These are phyloP conservation scores for Salvator merianae DNA, from an alignment of 2,113 vertebrate species.

Conservation along the genomic window DNA sequence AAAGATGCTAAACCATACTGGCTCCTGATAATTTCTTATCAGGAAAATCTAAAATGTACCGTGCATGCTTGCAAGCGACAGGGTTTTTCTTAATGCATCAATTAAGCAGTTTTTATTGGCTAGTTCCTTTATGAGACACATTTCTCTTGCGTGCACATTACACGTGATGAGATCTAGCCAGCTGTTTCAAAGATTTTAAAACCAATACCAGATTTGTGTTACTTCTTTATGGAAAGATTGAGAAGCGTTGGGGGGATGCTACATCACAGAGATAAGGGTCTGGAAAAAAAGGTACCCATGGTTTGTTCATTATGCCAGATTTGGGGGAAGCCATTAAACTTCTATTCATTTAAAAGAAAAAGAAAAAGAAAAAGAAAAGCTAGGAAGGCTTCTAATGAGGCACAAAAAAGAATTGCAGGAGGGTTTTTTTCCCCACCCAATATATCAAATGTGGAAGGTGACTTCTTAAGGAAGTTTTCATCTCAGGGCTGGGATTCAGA, in stretches of 20 bases:
- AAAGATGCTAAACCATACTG: too few species aligned
- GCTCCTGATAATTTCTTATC: too few species aligned
- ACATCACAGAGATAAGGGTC: background rate
- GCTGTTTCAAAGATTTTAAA: background rate
- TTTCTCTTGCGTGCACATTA: accelerated
- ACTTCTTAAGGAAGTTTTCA: background rate
- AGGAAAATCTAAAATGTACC: too few species aligned
- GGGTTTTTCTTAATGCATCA: background rate
- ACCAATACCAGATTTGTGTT: background rate
- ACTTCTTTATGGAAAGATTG: background rate
- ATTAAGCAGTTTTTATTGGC: background rate
- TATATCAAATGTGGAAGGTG: background rate
- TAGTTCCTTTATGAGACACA: background rate
- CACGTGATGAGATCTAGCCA: background rate
- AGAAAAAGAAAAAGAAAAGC: background rate
- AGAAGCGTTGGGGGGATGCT: background rate
- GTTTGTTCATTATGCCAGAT: background rate
- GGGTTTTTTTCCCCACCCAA: background rate
- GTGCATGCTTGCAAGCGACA: too few species aligned
- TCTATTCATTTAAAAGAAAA: background rate
- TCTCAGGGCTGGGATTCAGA: background rate
- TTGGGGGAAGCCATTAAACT: background rate
- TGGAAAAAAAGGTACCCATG: too few species aligned
- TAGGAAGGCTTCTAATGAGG: too few species aligned
- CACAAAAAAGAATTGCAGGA: too few species aligned